These are phyloP conservation scores for Esox masquinongy DNA, from an alignment of 2,797 vertebrate species.

Conservation along the genomic window DNA sequence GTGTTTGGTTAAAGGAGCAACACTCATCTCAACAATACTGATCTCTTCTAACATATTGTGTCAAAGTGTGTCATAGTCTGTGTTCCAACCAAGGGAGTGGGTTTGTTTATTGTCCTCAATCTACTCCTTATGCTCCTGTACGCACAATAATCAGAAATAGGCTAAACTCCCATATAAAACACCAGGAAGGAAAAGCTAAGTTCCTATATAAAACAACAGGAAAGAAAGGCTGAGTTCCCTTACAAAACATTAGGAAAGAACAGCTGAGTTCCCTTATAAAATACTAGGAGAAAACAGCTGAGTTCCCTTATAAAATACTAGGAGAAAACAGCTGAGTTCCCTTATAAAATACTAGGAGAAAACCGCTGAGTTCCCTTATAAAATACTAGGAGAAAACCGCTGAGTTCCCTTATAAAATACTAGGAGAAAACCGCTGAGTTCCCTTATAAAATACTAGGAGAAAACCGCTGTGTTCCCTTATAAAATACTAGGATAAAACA, in stretches of 20 bases:
- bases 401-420: conserved; percentile 14
- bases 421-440: no score
- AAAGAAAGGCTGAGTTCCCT: conserved; percentile 49
- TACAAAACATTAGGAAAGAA: conserved; percentile 78
- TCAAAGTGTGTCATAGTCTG: conserved; percentile 34
- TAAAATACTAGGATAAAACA: conserved; percentile 78
- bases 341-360: conserved; percentile 73
- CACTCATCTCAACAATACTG: not conserved
- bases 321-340: conserved; percentile 69
- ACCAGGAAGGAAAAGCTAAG: not conserved
- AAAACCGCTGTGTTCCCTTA: conserved; percentile 31
- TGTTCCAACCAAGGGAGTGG: conserved; percentile 6
- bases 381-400: conserved; percentile 76
- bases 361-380: conserved; percentile 41
- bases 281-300: conserved; percentile 74
- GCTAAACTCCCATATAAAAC: conserved; percentile 9
- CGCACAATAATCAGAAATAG: not conserved
- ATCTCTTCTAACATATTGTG: conserved; percentile 24
- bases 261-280: conserved; percentile 49
- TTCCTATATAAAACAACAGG: conserved; percentile 73
- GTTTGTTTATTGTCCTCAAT: not conserved
- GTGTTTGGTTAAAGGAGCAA: no score
- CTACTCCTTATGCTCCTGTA: not conserved
- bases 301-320: conserved; percentile 66
- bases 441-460: conserved; percentile 77